Evolutionary conservation across 2,797 vertebrate genomes (phyloP).

Genomic region (Danio choprae): DNA sequence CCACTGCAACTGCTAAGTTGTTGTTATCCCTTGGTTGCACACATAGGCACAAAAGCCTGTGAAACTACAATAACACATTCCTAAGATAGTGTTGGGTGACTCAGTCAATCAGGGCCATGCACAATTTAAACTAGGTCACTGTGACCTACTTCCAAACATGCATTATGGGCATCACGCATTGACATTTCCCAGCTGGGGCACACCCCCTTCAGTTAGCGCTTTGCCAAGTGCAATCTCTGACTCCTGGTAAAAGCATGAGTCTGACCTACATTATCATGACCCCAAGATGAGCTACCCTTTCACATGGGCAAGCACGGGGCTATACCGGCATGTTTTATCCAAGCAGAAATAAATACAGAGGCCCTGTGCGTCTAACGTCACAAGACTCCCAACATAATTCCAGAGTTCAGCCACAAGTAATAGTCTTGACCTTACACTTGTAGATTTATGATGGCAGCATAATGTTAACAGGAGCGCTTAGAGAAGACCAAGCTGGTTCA

Average conservation of each 20-base stretch:
- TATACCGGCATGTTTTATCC: conserved; percentile 13
- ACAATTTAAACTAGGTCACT: conserved; percentile 76
- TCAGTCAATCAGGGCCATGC: conserved; percentile 75
- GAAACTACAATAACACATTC: conserved; percentile 60
- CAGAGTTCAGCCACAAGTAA: conserved; percentile 34
- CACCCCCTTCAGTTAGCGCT: conserved; percentile 54
- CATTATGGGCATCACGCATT: conserved; percentile 72
- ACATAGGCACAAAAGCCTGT: conserved; percentile 28
- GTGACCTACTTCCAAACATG: conserved; percentile 80
- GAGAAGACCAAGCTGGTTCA: conserved; percentile 35
- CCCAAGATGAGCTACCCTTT: conserved; percentile 49
- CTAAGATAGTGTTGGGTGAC: conserved; percentile 61
- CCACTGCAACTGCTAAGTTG: conserved; percentile 16
- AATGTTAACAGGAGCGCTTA: conserved; percentile 36
- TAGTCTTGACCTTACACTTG: conserved; percentile 49
- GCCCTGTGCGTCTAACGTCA: not conserved
- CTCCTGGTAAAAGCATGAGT: conserved; percentile 51
- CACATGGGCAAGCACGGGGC: conserved; percentile 40
- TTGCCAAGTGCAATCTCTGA: conserved; percentile 54
- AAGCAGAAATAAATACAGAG: conserved; percentile 29
- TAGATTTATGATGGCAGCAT: conserved; percentile 36
- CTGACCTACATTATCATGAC: conserved; percentile 59
- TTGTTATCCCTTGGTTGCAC: conserved; percentile 41
- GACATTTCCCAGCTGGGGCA: conserved; percentile 59
- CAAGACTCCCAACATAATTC: conserved; percentile 42